Conservation (phyloP, 2,113 vertebrate species). For the Stictonetta naevosa region DNA sequence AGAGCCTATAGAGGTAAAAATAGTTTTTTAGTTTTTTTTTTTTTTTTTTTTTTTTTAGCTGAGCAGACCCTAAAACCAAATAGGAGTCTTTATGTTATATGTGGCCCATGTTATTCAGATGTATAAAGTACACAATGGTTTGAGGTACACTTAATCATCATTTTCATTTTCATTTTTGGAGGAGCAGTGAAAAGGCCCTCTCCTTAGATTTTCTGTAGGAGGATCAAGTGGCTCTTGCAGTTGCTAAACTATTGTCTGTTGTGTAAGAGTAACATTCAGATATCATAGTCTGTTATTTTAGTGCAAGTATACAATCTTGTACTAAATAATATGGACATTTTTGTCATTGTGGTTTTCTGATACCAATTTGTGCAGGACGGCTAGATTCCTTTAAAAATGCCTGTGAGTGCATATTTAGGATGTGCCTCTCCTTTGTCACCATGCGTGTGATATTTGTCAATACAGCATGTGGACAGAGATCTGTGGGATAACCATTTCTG, state of each 20-base stretch:
- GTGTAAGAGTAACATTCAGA: not conserved
- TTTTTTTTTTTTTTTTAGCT: not conserved
- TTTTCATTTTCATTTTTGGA: not conserved
- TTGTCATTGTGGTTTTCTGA: not conserved
- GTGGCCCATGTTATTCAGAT: not conserved
- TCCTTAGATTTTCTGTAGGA: not conserved
- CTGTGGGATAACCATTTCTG: not conserved
- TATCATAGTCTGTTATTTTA: not conserved
- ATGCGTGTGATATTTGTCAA: not conserved
- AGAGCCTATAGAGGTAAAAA: conserved; percentile 6
- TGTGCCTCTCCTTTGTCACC: not conserved
- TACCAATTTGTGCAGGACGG: not conserved
- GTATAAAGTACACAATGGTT: not conserved
- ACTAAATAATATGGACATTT: not conserved
- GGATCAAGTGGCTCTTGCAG: not conserved
- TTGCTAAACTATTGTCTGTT: not conserved
- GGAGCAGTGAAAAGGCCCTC: not conserved
- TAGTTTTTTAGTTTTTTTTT: not conserved
- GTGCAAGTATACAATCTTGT: not conserved
- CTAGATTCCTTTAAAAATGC: not conserved
- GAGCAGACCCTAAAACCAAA: not conserved
- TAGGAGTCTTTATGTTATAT: not conserved
- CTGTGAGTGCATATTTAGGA: not conserved
- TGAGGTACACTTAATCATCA: not conserved
- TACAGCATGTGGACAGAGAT: not conserved